phyloP scores from a whole-genome alignment of 1,140 invertebrate genomes.

The Palaemon carinicauda region DNA sequence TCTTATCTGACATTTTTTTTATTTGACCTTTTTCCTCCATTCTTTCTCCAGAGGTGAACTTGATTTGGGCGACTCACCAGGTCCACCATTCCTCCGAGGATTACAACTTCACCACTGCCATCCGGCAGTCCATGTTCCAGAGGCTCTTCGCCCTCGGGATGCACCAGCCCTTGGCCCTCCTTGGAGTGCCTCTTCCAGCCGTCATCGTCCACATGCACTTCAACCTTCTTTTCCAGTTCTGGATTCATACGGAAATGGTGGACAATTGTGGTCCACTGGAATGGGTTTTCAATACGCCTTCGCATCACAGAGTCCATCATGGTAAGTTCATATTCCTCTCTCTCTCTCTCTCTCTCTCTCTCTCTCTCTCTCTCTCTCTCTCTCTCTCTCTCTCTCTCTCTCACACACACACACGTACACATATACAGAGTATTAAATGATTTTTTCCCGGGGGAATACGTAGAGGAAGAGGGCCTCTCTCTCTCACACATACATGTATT shows the following conservation, averaged over 20 bases:
- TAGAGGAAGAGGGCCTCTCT: too few species aligned
- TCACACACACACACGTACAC: too few species aligned
- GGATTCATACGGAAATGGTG: constrained; percentile 88
- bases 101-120: constrained; percentile 87
- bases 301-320: constrained; percentile 90
- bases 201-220: constrained; percentile 87
- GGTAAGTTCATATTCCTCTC: constrained; percentile 68
- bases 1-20: neutral
- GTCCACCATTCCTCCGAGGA: constrained; percentile 96
- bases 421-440: too few species aligned
- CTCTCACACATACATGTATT: too few species aligned
- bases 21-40: neutral
- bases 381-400: neutral
- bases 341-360: neutral
- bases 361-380: constrained; percentile 1
- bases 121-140: constrained; percentile 83
- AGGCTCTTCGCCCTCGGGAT: constrained; percentile 83
- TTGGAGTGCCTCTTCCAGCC: constrained; percentile 79
- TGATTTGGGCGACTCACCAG: constrained; percentile 94
- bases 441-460: too few species aligned
- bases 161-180: constrained; percentile 83
- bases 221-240: constrained; percentile 89
- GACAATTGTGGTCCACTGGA: constrained; percentile 81
- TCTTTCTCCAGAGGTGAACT: constrained; percentile 75
- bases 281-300: constrained; percentile 86